Evolutionary conservation across 2,797 vertebrate species (phyloP), one percentile per base, ranked within the genome.

Genomic region (Peromyscus aztecus): DNA sequence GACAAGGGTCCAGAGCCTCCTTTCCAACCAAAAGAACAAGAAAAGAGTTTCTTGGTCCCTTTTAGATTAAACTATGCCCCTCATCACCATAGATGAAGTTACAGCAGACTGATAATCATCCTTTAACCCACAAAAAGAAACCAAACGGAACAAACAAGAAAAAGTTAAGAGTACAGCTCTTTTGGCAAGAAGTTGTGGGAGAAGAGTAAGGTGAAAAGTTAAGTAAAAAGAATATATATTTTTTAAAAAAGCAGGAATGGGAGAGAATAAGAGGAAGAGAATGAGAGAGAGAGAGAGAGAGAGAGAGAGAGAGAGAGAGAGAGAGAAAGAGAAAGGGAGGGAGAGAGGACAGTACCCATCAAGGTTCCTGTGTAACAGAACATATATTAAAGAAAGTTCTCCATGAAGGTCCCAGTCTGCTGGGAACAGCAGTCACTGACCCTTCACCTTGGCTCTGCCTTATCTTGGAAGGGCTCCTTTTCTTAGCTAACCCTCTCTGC

Each of bases 291-390:
- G 49, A 49, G 49, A 49, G 43, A 43, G 24, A 63, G 27, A 29
- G 61, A 29, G 61, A 12, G 10, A 13, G 11, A 5, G 27, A 12
- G 10, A 4, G 10, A 29, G 27, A 4, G 9, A 27, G 24, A 23
- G 10, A 49, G 10, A 11, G 46, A 49, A 2, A 31, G 46, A 3
- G 12, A 21, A 12, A 27, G 2, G 16, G 24, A 23, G n/a, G 23
- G 9, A 16, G 5, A 14, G 29, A n/a, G 9, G 5, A 23, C 1
- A 2, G 2, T 3, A 46, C 37, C 37, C 37, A 63, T 29, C 17
- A 43, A 46, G 52, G 27, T 55, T 34, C 4, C 27, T 12, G 4
- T 75, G 52, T 73, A 75, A 21, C 27, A 27, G 24, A 21, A 1
- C 65, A 40, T 57, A 40, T 29, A 49, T 29, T 29, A 40, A 16